Percentiles rank a stretch among this genome's conserved stretches.
phyloP scores from a whole-genome alignment of 2,888 invertebrate genomes.

The Eupithecia vulgata region DNA sequence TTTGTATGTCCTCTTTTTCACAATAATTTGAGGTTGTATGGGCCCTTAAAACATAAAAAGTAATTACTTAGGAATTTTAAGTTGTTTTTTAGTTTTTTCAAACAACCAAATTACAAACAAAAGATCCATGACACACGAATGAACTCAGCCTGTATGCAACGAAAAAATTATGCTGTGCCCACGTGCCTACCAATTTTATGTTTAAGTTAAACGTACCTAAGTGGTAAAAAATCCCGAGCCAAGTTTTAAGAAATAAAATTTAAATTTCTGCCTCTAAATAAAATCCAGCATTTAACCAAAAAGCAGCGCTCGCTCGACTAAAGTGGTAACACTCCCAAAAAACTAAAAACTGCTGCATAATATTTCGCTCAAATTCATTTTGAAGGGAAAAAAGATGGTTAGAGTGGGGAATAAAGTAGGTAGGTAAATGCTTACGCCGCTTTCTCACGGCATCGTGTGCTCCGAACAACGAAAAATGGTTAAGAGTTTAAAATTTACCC shows the following conservation, averaged over 20 bases:
- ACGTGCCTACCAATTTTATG: neutral
- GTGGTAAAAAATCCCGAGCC: neutral
- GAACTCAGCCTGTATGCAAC: neutral
- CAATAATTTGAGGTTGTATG: too few species aligned
- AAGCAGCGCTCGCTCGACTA: conserved; percentile 16
- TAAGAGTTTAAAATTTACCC: conserved; percentile 27
- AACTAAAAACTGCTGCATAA: conserved; percentile 29
- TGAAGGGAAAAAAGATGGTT: conserved; percentile 33
- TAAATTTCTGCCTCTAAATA: conserved; percentile 2
- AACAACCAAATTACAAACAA: too few species aligned
- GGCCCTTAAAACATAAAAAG: too few species aligned
- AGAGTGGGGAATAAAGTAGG: conserved; percentile 44
- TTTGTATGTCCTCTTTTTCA: too few species aligned
- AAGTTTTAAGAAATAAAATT: neutral
- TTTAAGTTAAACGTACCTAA: neutral
- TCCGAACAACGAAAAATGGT: conserved; percentile 31
- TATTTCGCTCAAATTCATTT: conserved; percentile 33
- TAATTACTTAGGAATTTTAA: too few species aligned
- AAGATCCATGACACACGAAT: too few species aligned
- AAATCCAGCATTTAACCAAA: conserved; percentile 10
- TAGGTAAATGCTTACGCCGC: conserved; percentile 50
- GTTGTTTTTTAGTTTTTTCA: too few species aligned
- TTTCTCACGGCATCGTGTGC: conserved; percentile 47
- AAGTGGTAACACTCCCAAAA: conserved; percentile 28
- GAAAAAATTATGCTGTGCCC: neutral